These are phyloP conservation scores for Isaurus tuberculatus DNA, from an alignment of 92 coral and sea anemone genomes.

Conservation along the genomic window DNA sequence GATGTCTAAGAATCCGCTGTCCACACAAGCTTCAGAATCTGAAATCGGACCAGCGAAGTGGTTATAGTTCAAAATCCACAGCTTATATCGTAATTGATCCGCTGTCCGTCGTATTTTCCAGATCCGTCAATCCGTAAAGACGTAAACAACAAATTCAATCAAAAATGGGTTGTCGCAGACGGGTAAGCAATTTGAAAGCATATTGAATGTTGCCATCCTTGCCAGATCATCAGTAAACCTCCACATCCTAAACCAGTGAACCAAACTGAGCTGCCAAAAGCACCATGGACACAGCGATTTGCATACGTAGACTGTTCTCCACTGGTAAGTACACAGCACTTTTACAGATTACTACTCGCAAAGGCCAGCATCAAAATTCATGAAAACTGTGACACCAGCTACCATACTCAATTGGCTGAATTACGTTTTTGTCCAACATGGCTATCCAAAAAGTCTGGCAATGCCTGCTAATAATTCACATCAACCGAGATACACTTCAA, in stretches of 20 bases:
- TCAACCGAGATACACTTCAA: constrained; percentile 50
- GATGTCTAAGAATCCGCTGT: too few species aligned
- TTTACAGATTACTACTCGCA: background rate
- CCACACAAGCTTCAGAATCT: too few species aligned
- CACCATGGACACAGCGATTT: constrained; percentile 22
- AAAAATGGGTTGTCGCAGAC: constrained; percentile 58
- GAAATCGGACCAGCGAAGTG: too few species aligned
- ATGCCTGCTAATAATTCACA: constrained; percentile 61
- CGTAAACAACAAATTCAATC: constrained; percentile 59
- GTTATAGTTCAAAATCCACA: too few species aligned
- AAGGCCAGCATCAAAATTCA: background rate
- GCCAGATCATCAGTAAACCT: constrained; percentile 9
- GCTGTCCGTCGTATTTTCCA: too few species aligned
- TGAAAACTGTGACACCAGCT: background rate
- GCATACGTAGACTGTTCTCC: constrained; percentile 18
- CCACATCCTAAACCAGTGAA: constrained; percentile 23
- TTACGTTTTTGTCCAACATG: constrained; percentile 57
- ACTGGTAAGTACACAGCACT: background rate
- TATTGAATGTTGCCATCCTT: constrained; percentile 49
- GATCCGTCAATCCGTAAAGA: too few species aligned
- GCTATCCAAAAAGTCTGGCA: constrained; percentile 60
- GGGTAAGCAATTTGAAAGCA: constrained; percentile 58
- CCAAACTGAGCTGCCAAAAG: constrained; percentile 5
- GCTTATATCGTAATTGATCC: too few species aligned
- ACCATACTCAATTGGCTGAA: constrained; percentile 45